Evolutionary conservation across 2,888 invertebrate genomes (phyloP), one percentile per base, ranked within the genome.

Genomic region (Celastrina argiolus): DNA sequence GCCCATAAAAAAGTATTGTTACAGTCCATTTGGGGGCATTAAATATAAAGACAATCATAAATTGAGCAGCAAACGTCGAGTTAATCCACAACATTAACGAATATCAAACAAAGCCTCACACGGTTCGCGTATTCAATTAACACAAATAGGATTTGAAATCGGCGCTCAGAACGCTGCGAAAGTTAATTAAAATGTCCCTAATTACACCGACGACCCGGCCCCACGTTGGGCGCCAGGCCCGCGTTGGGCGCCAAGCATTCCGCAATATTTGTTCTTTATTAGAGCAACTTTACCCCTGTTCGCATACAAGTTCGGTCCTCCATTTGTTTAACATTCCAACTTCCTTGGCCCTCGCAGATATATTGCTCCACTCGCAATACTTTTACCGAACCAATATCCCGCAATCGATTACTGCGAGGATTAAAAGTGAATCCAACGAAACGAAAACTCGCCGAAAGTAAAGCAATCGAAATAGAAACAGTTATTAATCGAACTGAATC

Each of bases 191-290:
- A 86, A 84, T 83, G 80, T 82, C 78, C 78, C 76, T 72, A 70
- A 72, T 71, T 71, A 71, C 56, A 64, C 66, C 67, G 71, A 74
- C 67, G 71, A 74, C 73, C 72, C 69, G 71, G 70, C 69, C 69
- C 73, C 75, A 72, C 69, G 72, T 72, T 71, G 75, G 76, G 76
- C 76, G 77, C 63, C 63, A 45, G 8, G 42, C 51, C 18, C 22
- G 51, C 22, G 1, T 45, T 18, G 34, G 58, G 59, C 59, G 61
- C 76, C 76, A 75, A 76, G 70, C 75, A 75, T 72, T 72, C 82
- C 84, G 76, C 85, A 83, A 79, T 88, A 85, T 89, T 87, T 88
- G 85, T 78, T 79, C 82, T 85, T 85, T 88, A 87, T 88, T 87
- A 85, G 83, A 78, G 78, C 76, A 84, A 87, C 81, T 86, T 85